A percentile compares a stretch with the other conserved stretches of the same genome.
phyloP scores from a whole-genome alignment of 1,140 invertebrate genomes.

The Samia ricini region DNA sequence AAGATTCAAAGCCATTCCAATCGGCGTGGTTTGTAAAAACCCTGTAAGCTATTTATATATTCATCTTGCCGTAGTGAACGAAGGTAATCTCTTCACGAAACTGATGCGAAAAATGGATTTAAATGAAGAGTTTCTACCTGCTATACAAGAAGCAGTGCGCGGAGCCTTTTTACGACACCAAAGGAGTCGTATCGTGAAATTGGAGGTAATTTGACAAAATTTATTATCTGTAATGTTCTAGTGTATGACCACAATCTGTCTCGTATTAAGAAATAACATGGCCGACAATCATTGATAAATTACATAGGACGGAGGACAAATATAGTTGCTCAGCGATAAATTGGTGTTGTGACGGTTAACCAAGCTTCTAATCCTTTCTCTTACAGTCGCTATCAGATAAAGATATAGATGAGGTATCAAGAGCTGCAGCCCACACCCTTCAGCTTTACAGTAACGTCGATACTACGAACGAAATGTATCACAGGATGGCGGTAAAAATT shows the following conservation, averaged over 20 bases:
- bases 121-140: conserved; percentile 21
- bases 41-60: too few species aligned
- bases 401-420: conserved; percentile 7
- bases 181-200: not conserved
- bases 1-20: too few species aligned
- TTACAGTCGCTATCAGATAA: conserved; percentile 17
- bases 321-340: too few species aligned
- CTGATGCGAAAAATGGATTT: conserved; percentile 33
- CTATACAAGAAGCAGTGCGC: conserved; percentile 34
- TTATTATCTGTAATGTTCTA: too few species aligned
- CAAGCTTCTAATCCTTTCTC: not conserved
- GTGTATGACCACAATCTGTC: too few species aligned
- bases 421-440: conserved; percentile 21
- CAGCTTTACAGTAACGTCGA: conserved; percentile 13
- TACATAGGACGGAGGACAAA: too few species aligned
- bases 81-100: conserved; percentile 35
- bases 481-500: conserved; percentile 13
- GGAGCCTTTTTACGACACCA: conserved; percentile 33
- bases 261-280: too few species aligned
- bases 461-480: conserved; percentile 7
- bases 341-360: too few species aligned
- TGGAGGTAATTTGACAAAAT: not conserved
- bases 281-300: too few species aligned
- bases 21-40: too few species aligned
- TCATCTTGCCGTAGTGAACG: conserved; percentile 33